Percentiles rank a stretch among this genome's conserved stretches.
These are phyloP conservation scores for Chrysolina oricalcia DNA, from an alignment of 2,888 invertebrate genomes.

Conservation along the genomic window DNA sequence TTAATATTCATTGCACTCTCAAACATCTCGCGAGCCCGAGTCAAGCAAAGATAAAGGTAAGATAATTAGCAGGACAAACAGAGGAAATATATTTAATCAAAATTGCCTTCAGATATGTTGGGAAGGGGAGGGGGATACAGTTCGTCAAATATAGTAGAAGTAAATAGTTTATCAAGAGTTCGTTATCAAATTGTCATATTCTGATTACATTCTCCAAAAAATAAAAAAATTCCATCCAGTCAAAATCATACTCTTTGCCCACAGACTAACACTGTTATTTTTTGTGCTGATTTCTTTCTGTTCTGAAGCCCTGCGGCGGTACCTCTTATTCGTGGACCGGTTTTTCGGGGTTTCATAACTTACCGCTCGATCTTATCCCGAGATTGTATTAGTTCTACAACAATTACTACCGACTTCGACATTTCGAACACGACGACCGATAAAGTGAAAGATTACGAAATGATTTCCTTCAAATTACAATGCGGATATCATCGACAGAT, in stretches of 20 bases:
- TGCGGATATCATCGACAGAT: neutral
- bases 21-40: too few relatives aligned
- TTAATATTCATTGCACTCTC: too few relatives aligned
- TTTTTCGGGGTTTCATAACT: slow-evolving; percentile 41
- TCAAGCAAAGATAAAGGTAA: too few relatives aligned
- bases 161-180: too few relatives aligned
- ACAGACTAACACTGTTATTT: slow-evolving; percentile 50
- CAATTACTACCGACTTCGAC: slow-evolving; percentile 32
- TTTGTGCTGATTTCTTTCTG: slow-evolving; percentile 58
- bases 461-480: slow-evolving; percentile 1
- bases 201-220: neutral
- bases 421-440: slow-evolving; percentile 19
- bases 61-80: too few relatives aligned
- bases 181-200: neutral
- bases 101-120: too few relatives aligned
- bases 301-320: slow-evolving; percentile 39
- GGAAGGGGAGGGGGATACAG: too few relatives aligned
- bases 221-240: too few relatives aligned
- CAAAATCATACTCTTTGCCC: neutral
- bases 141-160: too few relatives aligned
- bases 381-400: slow-evolving; percentile 34
- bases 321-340: slow-evolving; percentile 40
- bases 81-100: too few relatives aligned
- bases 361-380: slow-evolving; percentile 20
- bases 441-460: slow-evolving; percentile 19